Percentiles rank a stretch among this genome's conserved stretches.
These are phyloP conservation scores for Cherax destructor DNA, from an alignment of 1,140 invertebrate species.

Conservation along the genomic window DNA sequence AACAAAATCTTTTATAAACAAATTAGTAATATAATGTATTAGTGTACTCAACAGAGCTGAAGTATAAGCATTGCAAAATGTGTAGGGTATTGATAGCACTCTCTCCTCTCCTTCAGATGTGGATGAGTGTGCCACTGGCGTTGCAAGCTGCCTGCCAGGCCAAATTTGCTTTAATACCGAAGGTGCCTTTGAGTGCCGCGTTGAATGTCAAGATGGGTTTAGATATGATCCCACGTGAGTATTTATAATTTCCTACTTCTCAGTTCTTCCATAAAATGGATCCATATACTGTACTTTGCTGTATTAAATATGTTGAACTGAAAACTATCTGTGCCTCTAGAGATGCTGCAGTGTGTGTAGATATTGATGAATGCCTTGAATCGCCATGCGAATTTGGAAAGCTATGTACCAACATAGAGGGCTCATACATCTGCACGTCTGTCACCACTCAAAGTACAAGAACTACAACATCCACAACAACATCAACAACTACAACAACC, in stretches of 20 bases:
- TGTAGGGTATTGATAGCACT: background rate
- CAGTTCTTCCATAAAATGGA: too few species aligned
- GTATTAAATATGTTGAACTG: background rate
- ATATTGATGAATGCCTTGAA: constrained; percentile 67
- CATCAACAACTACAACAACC: constrained; percentile 26
- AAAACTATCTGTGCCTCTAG: background rate
- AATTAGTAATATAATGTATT: too few species aligned
- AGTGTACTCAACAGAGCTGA: too few species aligned
- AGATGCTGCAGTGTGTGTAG: constrained; percentile 63
- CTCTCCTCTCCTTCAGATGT: constrained; percentile 77
- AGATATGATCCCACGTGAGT: constrained; percentile 69
- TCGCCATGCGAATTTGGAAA: constrained; percentile 17
- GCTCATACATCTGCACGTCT: constrained; percentile 48
- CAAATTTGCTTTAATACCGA: constrained; percentile 72
- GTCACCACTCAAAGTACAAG: constrained; percentile 11
- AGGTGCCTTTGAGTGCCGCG: constrained; percentile 71
- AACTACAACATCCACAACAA: constrained; percentile 17
- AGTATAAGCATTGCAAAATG: too few species aligned
- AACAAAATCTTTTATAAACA: too few species aligned
- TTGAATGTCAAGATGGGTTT: constrained; percentile 71
- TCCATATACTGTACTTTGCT: too few species aligned
- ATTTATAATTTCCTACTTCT: too few species aligned
- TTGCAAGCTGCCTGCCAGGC: constrained; percentile 62
- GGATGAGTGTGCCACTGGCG: constrained; percentile 80
- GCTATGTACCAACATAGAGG: constrained; percentile 40